phyloP scores from a whole-genome alignment of 2,113 vertebrate genomes.

The Emydura subglobosa region DNA sequence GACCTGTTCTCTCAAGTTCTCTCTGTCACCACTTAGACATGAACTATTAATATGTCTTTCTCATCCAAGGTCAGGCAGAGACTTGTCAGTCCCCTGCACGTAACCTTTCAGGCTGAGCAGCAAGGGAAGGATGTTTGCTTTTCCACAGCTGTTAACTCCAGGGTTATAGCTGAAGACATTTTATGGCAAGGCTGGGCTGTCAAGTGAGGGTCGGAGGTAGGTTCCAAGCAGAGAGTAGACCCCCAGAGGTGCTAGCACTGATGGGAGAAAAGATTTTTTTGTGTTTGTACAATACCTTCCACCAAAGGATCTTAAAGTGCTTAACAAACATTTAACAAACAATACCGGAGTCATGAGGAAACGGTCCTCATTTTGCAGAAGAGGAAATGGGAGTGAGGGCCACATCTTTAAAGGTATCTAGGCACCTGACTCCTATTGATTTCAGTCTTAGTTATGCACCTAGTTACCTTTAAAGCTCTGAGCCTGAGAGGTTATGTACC shows the following conservation, averaged over 20 bases:
- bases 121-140: neutral
- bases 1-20: neutral
- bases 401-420: neutral
- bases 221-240: neutral
- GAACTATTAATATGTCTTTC: neutral
- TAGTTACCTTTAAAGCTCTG: neutral
- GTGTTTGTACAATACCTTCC: neutral
- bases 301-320: neutral
- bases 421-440: neutral
- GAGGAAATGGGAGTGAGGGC: neutral
- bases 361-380: neutral
- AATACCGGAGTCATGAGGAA: neutral
- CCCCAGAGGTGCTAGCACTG: neutral
- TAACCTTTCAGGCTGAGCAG: neutral
- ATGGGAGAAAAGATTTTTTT: accelerated
- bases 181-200: neutral
- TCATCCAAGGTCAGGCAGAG: neutral
- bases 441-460: neutral
- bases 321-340: neutral
- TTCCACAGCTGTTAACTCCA: neutral
- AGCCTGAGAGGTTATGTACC: neutral
- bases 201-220: neutral
- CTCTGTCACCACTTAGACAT: neutral
- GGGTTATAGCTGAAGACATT: neutral
- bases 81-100: neutral